Conservation (phyloP, 2,888 invertebrate species). For the Aporophyla nigra region DNA sequence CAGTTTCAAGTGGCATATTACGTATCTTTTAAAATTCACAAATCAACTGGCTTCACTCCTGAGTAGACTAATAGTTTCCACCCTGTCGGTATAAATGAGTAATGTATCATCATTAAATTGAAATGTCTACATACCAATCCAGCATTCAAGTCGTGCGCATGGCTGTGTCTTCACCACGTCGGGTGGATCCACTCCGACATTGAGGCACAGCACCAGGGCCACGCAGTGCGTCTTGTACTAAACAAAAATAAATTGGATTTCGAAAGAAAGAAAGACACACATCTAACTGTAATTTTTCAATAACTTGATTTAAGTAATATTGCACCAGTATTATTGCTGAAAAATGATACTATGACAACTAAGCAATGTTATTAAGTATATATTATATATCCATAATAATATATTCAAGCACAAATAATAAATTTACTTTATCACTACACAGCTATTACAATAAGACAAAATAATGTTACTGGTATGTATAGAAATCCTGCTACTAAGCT, state of each 20-base stretch:
- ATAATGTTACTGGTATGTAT: background rate
- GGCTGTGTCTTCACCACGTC: constrained; percentile 99
- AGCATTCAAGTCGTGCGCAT: constrained; percentile 98
- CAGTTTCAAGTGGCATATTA: background rate
- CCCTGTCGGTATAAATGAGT: too few species aligned
- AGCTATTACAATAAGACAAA: background rate
- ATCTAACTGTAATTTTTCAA: background rate
- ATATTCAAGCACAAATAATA: background rate
- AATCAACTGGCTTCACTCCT: background rate
- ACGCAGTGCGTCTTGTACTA: constrained; percentile 99
- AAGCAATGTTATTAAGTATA: background rate
- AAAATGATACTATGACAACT: background rate
- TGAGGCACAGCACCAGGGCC: constrained; percentile 98
- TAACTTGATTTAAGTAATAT: background rate
- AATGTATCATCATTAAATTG: background rate
- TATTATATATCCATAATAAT: background rate
- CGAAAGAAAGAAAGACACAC: background rate
- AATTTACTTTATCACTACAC: background rate
- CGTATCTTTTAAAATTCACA: background rate
- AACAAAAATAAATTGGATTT: constrained; percentile 6
- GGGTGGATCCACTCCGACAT: constrained; percentile 99
- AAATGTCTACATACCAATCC: constrained; percentile 94
- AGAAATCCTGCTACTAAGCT: background rate
- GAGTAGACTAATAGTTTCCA: background rate
- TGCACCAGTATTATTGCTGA: background rate